Evolutionary conservation across 2,113 vertebrate genomes (phyloP).

Genomic region (Atrichornis clamosus): DNA sequence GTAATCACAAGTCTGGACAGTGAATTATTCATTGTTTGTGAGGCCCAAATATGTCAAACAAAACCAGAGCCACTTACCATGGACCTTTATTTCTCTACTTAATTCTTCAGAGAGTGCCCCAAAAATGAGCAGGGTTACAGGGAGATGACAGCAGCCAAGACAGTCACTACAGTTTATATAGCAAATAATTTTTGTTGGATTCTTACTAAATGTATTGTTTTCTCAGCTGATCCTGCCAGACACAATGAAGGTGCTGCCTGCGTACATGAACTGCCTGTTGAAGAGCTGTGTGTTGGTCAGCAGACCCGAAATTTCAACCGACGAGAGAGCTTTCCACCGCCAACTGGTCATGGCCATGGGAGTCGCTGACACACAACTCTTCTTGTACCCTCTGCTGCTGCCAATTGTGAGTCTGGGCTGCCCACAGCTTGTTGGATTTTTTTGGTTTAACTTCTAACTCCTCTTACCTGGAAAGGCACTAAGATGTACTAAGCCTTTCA

Average conservation of each 20-base stretch:
- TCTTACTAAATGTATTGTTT: background rate
- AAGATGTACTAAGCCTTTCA: background rate
- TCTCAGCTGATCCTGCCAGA: slow-evolving; percentile 90
- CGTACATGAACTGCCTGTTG: slow-evolving; percentile 92
- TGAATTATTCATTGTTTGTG: background rate
- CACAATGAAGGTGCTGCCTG: slow-evolving; percentile 92
- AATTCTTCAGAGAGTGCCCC: background rate
- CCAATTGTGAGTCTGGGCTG: slow-evolving; percentile 79
- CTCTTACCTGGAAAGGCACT: background rate
- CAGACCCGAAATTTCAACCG: slow-evolving; percentile 82
- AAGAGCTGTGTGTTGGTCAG: slow-evolving; percentile 83
- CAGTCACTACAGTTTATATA: fast-evolving
- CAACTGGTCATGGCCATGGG: slow-evolving; percentile 87
- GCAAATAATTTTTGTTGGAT: background rate
- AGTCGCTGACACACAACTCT: slow-evolving; percentile 87
- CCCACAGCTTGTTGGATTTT: background rate
- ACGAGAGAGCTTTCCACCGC: slow-evolving; percentile 84
- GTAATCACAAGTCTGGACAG: background rate
- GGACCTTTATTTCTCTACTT: background rate
- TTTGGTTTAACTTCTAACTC: background rate
- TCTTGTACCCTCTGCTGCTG: slow-evolving; percentile 89
- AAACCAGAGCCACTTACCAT: background rate
- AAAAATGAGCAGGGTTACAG: background rate
- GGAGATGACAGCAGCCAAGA: background rate
- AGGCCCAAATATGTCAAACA: background rate